A percentile compares a stretch with the other conserved stretches of the same genome.
phyloP scores from a whole-genome alignment of 2,797 vertebrate species.

The Pyrocephalus nanus region DNA sequence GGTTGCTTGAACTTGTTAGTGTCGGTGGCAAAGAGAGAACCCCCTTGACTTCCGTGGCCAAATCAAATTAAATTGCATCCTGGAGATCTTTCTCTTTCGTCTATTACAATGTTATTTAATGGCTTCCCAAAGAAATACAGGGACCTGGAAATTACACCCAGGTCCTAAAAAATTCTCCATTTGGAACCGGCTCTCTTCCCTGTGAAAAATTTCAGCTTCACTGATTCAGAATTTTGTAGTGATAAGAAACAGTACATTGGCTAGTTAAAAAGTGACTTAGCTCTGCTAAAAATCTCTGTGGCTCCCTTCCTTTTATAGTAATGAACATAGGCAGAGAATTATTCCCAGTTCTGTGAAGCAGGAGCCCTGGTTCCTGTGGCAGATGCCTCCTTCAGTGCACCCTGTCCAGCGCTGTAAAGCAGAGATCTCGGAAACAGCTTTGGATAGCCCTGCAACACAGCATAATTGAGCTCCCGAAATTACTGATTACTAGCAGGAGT shows the following conservation, averaged over 20 bases:
- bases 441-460: fast-evolving
- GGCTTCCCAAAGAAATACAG: background rate
- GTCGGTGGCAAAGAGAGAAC: too few relatives aligned
- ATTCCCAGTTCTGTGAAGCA: background rate
- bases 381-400: background rate
- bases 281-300: background rate
- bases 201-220: background rate
- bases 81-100: background rate
- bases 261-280: background rate
- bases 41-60: background rate
- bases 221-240: background rate
- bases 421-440: background rate
- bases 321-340: background rate
- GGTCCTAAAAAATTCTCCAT: fast-evolving
- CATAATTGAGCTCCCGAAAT: background rate
- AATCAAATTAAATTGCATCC: background rate
- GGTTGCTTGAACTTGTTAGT: background rate
- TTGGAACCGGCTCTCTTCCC: background rate
- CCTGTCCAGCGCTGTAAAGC: background rate
- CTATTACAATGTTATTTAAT: background rate
- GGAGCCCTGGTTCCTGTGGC: background rate
- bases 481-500: background rate
- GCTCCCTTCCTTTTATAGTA: background rate
- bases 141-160: background rate
- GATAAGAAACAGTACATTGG: fast-evolving